Conservation (phyloP, 2,888 invertebrate species). For the Hartigia nigra region DNA sequence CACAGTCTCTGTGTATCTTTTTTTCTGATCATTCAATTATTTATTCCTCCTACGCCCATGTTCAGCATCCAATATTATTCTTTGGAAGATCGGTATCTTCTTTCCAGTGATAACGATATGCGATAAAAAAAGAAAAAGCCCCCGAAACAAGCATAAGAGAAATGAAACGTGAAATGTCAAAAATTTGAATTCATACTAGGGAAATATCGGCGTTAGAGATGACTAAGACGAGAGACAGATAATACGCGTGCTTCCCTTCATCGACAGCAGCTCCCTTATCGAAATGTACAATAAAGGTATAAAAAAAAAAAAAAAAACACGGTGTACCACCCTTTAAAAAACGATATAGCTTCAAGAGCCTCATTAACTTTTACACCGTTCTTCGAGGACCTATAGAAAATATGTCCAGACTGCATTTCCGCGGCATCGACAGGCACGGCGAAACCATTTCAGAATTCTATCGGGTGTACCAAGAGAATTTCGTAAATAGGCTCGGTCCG, state of each 20-base stretch:
- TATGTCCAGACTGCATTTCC: conserved; percentile 1
- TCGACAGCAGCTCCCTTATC: neutral
- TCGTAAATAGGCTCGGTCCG: too few species aligned
- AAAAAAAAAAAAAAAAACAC: too few species aligned
- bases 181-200: too few species aligned
- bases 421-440: neutral
- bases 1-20: neutral
- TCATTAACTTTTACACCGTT: conserved; percentile 7
- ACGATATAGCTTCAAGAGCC: neutral
- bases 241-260: neutral
- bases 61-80: neutral
- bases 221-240: too few species aligned
- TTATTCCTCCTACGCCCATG: neutral
- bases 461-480: neutral
- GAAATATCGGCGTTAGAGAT: too few species aligned
- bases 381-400: neutral
- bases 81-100: too few species aligned
- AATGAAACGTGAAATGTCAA: too few species aligned
- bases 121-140: too few species aligned
- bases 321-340: neutral
- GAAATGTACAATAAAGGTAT: neutral
- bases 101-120: too few species aligned
- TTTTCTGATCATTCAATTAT: neutral
- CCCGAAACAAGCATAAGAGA: too few species aligned
- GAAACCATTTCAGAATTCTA: neutral